Base-by-base conservation (phyloP, 2,888 invertebrate species). In the Agrotis exclamationis region DNA sequence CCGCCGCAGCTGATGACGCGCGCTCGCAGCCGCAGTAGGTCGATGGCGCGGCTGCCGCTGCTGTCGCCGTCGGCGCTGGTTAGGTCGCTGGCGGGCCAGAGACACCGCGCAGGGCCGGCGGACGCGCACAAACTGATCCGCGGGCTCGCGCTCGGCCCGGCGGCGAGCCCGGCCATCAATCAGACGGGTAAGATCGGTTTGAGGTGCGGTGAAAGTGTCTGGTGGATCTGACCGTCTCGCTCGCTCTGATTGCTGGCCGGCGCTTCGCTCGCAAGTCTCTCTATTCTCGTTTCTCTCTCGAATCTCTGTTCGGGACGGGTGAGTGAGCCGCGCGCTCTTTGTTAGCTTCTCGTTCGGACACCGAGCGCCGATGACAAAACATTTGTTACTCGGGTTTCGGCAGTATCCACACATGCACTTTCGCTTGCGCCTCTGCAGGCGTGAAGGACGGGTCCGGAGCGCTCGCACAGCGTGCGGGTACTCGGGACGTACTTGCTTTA, bases 391-490 rank as follows among this genome's bases (percentile, higher is more conserved):
- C 91, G 91, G 91, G 91, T 89, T 84, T 89, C 91, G 93, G 92
- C 93, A 90, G 91, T 91, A 92, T 93, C 94, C 93, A 93, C 95
- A 93, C 94, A 91, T 91, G 93, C 95, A 95, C 95, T 95, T 95
- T 95, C 95, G 94, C 94, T 92, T 92, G 95, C 95, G 93, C 92
- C 90, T 90, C 86, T 84, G 85, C 85, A 69, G 83, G 80, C 83
- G 84, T 63, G 74, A 62, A 67, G 73, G 65, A 63, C 62, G 65
- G 63, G 60, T 77, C 79, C 70, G 73, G 76, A 70, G 75, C 79
- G 76, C 74, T 60, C 74, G 80, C 78, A 80, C 80, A 59, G 11
- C 28, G 73, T 82, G 82, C 79, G 65, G 62, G 67, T 76, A 22
- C 67, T 79, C 74, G 72, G 74, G 68, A 57, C 50, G 62, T 56